These are phyloP conservation scores for Euleptes europaea DNA, from an alignment of 2,113 vertebrate genomes.

Conservation along the genomic window DNA sequence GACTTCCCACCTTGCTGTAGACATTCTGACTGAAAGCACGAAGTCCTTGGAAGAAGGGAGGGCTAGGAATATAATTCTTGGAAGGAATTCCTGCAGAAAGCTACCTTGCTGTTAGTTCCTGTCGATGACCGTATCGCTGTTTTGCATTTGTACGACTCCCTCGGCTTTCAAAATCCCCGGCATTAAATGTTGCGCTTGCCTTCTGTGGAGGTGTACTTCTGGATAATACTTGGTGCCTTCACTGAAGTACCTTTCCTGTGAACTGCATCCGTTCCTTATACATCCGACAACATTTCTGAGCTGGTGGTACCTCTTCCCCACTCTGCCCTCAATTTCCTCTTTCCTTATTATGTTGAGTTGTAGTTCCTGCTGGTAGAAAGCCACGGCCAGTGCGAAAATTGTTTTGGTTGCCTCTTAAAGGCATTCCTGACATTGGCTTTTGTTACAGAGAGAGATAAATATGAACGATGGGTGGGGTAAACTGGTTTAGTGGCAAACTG, in stretches of 20 bases:
- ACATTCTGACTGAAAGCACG: too few relatives aligned
- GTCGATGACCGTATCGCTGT: background rate
- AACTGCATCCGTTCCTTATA: background rate
- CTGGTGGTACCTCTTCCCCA: background rate
- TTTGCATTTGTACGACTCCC: background rate
- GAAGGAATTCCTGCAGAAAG: background rate
- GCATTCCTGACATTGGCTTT: too few relatives aligned
- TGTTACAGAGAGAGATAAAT: background rate
- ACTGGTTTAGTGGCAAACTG: too few relatives aligned
- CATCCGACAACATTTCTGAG: background rate
- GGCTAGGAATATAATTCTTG: background rate
- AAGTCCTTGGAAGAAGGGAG: too few relatives aligned
- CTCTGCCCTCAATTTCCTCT: background rate
- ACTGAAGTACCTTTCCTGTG: background rate
- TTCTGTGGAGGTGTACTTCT: background rate
- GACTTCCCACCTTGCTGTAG: background rate
- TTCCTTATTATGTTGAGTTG: background rate
- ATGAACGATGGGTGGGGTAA: background rate
- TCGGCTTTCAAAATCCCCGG: background rate
- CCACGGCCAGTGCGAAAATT: too few relatives aligned
- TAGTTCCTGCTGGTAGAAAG: background rate
- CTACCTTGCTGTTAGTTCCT: background rate
- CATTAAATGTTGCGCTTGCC: background rate
- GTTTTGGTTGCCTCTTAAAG: background rate
- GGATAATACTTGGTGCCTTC: background rate